A percentile compares a stretch with the other conserved stretches of the same genome.
These are phyloP conservation scores for Drosophila arawakana DNA, from an alignment of 1,140 invertebrate genomes.

Conservation along the genomic window DNA sequence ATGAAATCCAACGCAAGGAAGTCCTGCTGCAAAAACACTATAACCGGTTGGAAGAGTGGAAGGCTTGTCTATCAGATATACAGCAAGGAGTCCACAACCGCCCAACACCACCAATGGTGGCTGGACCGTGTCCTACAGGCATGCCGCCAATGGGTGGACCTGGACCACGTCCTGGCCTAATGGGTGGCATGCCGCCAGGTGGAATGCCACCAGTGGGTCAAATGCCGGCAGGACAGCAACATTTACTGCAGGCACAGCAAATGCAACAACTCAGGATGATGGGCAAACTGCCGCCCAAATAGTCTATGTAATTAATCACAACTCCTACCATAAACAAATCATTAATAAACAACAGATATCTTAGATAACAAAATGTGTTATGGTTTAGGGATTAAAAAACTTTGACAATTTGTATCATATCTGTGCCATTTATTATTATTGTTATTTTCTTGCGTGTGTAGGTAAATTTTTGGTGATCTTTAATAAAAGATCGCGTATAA, in stretches of 20 bases:
- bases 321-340: conserved; percentile 20
- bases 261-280: conserved; percentile 85
- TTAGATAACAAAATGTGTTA: neutral
- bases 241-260: conserved; percentile 84
- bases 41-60: conserved; percentile 95
- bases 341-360: conserved; percentile 18
- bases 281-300: conserved; percentile 73
- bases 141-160: conserved; percentile 65
- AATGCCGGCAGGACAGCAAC: conserved; percentile 84
- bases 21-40: conserved; percentile 94
- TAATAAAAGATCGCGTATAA: conserved; percentile 47
- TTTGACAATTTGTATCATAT: conserved; percentile 42
- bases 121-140: conserved; percentile 41
- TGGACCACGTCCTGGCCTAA: conserved; percentile 58
- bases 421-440: conserved; percentile 78
- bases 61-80: conserved; percentile 91
- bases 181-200: conserved; percentile 60
- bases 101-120: conserved; percentile 59
- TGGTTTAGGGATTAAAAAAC: conserved; percentile 1
- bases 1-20: conserved; percentile 94
- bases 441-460: conserved; percentile 63
- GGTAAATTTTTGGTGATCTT: conserved; percentile 38
- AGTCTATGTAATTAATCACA: conserved; percentile 39
- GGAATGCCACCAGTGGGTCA: conserved; percentile 58
- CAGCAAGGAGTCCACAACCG: conserved; percentile 84